A percentile compares a stretch with the other conserved stretches of the same genome.
phyloP scores from a whole-genome alignment of 1,140 invertebrate species.

The Octopus bimaculoides region DNA sequence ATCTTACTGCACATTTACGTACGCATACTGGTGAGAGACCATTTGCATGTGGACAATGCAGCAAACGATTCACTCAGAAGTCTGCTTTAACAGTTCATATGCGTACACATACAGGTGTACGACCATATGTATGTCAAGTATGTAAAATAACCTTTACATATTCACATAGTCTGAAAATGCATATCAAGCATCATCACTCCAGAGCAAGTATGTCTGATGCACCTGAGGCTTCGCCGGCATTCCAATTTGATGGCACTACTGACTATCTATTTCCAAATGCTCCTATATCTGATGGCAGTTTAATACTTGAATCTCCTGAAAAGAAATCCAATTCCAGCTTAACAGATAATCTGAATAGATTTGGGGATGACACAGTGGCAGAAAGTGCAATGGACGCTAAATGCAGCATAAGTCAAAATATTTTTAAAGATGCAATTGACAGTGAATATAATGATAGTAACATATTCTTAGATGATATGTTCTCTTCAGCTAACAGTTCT shows the following conservation, averaged over 20 bases:
- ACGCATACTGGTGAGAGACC: slow-evolving; percentile 21
- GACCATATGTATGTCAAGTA: slow-evolving; percentile 48
- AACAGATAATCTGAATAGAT: not conserved
- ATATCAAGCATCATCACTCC: slow-evolving; percentile 44
- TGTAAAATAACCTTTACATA: slow-evolving; percentile 41
- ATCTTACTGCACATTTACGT: slow-evolving; percentile 17
- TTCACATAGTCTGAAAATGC: slow-evolving; percentile 25
- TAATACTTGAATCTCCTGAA: not conserved
- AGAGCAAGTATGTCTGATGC: not conserved
- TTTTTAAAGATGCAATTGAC: no score
- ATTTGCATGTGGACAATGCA: slow-evolving; percentile 17
- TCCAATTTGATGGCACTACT: not conserved
- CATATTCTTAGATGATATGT: no score
- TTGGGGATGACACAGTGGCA: not conserved
- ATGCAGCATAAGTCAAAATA: no score
- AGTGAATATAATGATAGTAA: no score
- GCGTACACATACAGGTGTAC: slow-evolving; percentile 49
- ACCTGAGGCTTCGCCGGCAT: not conserved
- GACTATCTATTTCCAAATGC: not conserved
- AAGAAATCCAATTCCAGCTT: not conserved
- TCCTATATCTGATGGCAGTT: not conserved
- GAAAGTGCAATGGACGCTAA: no score
- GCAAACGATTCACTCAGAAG: slow-evolving; percentile 16
- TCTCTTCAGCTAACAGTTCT: not conserved
- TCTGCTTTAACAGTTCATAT: slow-evolving; percentile 35